phyloP scores from a whole-genome alignment of 2,888 invertebrate genomes.

The Julus scandinavius region DNA sequence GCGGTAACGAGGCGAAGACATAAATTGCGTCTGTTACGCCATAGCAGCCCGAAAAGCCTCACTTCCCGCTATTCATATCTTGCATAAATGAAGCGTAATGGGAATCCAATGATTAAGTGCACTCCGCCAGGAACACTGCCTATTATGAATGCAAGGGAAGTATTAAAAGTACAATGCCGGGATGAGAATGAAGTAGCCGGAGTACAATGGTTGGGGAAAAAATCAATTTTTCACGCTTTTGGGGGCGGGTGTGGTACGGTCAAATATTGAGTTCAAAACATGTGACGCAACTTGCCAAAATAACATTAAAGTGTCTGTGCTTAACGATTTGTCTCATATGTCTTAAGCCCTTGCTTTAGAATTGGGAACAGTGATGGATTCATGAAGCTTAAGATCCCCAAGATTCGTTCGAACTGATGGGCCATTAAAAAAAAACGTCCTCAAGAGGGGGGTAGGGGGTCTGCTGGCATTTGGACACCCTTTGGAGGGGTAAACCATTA shows the following conservation, averaged over 20 bases:
- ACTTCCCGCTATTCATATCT: slow-evolving; percentile 12
- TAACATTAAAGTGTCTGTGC: no score
- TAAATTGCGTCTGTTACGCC: slow-evolving; percentile 9
- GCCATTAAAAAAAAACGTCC: no score
- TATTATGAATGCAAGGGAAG: background rate
- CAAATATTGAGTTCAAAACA: background rate
- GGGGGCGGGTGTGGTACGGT: background rate
- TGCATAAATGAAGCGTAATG: slow-evolving; percentile 17
- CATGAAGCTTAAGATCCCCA: no score
- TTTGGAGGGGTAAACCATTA: no score
- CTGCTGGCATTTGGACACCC: background rate
- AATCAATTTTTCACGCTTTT: no score
- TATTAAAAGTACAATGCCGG: background rate
- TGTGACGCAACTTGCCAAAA: background rate
- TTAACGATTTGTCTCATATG: no score
- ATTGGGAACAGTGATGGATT: no score
- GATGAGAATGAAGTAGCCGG: background rate
- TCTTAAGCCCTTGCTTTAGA: background rate
- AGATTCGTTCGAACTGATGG: no score
- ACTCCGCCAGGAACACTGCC: background rate
- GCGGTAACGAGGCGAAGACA: background rate
- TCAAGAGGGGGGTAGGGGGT: background rate
- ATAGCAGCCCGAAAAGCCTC: background rate
- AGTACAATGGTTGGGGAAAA: background rate
- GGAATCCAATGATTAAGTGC: slow-evolving; percentile 27